phyloP scores from a whole-genome alignment of 2,113 vertebrate genomes.

The Gobiocypris rarus region DNA sequence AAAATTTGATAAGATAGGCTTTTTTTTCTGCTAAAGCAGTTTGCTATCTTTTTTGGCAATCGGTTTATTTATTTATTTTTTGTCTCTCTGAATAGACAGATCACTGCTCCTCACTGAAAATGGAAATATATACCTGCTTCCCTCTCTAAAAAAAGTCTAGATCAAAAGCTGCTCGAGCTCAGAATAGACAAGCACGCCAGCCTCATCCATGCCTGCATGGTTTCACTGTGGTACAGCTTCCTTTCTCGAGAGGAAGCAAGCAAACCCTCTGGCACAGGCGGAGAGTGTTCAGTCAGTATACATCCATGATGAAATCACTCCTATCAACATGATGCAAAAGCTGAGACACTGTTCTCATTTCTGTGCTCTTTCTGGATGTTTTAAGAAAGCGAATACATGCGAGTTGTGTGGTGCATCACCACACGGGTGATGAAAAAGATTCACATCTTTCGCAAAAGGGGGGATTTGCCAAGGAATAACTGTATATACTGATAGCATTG shows the following conservation, averaged over 20 bases:
- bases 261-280: not conserved
- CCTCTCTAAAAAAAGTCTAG: constrained; percentile 56
- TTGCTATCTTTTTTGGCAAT: constrained; percentile 12
- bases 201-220: constrained; percentile 62
- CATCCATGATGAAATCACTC: constrained; percentile 34
- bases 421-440: not conserved
- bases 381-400: not conserved
- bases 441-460: not conserved
- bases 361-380: not conserved
- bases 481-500: too few relatives aligned
- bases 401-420: not conserved
- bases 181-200: constrained; percentile 65
- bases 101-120: constrained; percentile 57
- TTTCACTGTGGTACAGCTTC: constrained; percentile 57
- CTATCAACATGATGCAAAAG: constrained; percentile 21
- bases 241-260: constrained; percentile 10
- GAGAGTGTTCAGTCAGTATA: not conserved
- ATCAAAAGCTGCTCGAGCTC: constrained; percentile 70
- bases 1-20: constrained; percentile 4
- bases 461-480: not conserved
- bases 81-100: constrained; percentile 52
- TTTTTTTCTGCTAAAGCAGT: not conserved
- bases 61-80: constrained; percentile 62
- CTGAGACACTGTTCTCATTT: not conserved
- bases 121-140: constrained; percentile 62